Evolutionary conservation across 2,113 vertebrate species (phyloP).

Genomic region (Cheilinus undulatus): DNA sequence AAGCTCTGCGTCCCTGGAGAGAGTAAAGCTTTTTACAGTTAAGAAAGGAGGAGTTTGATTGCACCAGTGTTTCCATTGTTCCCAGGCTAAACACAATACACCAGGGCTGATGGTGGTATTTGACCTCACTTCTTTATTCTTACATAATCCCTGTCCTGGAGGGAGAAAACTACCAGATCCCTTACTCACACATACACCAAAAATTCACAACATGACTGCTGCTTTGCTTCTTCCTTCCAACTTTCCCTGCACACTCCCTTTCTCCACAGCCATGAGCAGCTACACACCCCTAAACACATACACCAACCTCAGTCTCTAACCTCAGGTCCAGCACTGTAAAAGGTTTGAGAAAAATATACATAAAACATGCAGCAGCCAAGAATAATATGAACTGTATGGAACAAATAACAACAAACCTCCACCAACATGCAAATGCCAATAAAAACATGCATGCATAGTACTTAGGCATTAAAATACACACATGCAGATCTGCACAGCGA

Average conservation of each 20-base stretch:
- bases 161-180: slow-evolving; percentile 61
- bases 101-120: slow-evolving; percentile 31
- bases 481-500: slow-evolving; percentile 32
- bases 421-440: slow-evolving; percentile 15
- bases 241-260: slow-evolving; percentile 41
- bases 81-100: slow-evolving; percentile 45
- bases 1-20: slow-evolving; percentile 10
- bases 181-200: slow-evolving; percentile 33
- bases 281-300: slow-evolving; percentile 40
- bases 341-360: slow-evolving; percentile 3
- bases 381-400: no score
- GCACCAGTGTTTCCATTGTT: slow-evolving; percentile 58
- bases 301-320: neutral
- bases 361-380: slow-evolving; percentile 23
- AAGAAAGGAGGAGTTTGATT: slow-evolving; percentile 18
- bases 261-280: slow-evolving; percentile 18
- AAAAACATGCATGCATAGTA: slow-evolving; percentile 44
- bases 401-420: slow-evolving; percentile 4
- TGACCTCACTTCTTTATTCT: slow-evolving; percentile 54
- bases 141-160: slow-evolving; percentile 63
- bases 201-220: slow-evolving; percentile 46
- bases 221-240: slow-evolving; percentile 49
- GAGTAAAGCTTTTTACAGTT: slow-evolving; percentile 9
- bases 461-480: slow-evolving; percentile 28
- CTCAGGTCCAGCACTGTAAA: slow-evolving; percentile 10